These are phyloP conservation scores for Alcedo atthis DNA, from an alignment of 2,797 vertebrate genomes.

Conservation along the genomic window DNA sequence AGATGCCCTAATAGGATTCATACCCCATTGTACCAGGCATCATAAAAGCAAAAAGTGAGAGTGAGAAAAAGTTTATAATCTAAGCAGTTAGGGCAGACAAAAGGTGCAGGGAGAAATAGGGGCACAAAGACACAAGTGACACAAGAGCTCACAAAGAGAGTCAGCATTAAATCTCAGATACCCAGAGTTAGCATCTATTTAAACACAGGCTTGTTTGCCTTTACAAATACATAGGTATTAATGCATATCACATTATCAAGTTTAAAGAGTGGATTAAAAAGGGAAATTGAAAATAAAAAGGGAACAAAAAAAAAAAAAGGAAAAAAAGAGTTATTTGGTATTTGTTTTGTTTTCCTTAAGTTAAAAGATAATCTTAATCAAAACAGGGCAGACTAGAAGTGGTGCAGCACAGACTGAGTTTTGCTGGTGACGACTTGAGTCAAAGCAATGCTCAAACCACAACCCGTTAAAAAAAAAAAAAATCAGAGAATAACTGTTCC, in stretches of 20 bases:
- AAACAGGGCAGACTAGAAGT: background rate
- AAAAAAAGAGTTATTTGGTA: background rate
- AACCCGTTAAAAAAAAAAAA: background rate
- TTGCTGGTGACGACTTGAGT: background rate
- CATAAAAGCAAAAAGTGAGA: background rate
- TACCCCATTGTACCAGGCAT: background rate
- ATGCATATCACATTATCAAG: background rate
- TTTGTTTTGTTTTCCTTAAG: background rate
- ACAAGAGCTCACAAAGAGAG: background rate
- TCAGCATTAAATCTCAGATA: background rate
- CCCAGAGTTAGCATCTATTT: background rate
- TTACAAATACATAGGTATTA: background rate
- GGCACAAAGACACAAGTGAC: background rate
- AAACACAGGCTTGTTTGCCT: background rate
- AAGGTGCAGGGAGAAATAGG: conserved; percentile 12
- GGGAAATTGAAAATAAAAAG: too few species aligned
- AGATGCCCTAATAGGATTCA: conserved; percentile 10
- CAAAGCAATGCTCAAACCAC: background rate
- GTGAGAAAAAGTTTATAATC: conserved; percentile 28
- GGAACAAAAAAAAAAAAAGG: background rate
- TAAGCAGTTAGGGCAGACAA: conserved; percentile 28
- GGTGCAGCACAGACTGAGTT: background rate
- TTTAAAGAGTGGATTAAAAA: background rate
- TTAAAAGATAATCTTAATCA: background rate
- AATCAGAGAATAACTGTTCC: background rate